phyloP scores from a whole-genome alignment of 2,888 invertebrate species.

The Cheiracanthium punctorium region DNA sequence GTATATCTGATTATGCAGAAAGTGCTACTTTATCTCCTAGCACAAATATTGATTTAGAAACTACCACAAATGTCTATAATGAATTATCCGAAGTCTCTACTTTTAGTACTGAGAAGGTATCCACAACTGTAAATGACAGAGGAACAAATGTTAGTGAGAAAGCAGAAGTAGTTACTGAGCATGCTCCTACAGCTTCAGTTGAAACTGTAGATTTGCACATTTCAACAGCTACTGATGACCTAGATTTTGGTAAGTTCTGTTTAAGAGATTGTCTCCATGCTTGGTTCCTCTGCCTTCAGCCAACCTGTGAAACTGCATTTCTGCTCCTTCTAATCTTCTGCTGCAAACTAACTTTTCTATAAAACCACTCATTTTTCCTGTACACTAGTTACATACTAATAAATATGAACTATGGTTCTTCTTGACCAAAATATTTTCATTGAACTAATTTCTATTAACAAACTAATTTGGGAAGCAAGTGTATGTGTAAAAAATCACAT shows the following conservation, averaged over 20 bases:
- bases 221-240: constrained; percentile 31
- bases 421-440: no score
- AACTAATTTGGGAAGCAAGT: no score
- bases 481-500: no score
- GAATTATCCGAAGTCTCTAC: constrained; percentile 57
- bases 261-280: constrained; percentile 35
- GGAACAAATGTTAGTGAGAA: constrained; percentile 21
- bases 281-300: constrained; percentile 44
- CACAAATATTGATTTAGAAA: constrained; percentile 22
- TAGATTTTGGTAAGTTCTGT: constrained; percentile 53
- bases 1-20: background rate
- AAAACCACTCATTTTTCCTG: background rate
- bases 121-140: constrained; percentile 23
- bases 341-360: constrained; percentile 21
- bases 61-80: constrained; percentile 45
- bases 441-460: no score
- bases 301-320: constrained; percentile 9
- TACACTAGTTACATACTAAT: background rate
- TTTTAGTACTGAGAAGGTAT: constrained; percentile 54
- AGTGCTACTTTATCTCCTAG: background rate
- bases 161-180: constrained; percentile 35
- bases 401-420: no score
- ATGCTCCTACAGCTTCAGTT: constrained; percentile 47
- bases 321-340: background rate
- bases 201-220: constrained; percentile 15